Conservation (phyloP, 2,888 invertebrate species). For the Daptonema setosum region DNA sequence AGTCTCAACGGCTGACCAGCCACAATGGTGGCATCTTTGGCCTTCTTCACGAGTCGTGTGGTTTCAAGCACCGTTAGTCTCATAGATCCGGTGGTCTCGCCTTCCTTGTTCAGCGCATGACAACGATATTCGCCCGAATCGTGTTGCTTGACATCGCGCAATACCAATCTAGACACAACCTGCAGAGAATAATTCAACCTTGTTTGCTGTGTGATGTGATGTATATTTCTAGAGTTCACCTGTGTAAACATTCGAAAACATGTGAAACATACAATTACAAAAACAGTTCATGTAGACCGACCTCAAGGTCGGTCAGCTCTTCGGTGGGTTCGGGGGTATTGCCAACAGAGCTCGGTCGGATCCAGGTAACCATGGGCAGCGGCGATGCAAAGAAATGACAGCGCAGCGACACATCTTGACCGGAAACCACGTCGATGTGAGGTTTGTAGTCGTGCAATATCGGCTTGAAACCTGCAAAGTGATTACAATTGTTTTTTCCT, state of each 20-base stretch:
- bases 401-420: conserved; percentile 52
- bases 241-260: too few species aligned
- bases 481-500: too few species aligned
- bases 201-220: too few species aligned
- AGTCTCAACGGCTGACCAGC: background rate
- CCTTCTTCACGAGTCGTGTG: too few species aligned
- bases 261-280: too few species aligned
- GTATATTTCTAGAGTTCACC: too few species aligned
- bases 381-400: conserved; percentile 91
- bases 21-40: background rate
- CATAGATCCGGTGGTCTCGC: background rate
- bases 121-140: background rate
- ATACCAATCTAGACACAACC: too few species aligned
- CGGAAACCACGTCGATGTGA: conserved; percentile 54
- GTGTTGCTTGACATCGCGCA: background rate
- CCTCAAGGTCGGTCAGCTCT: too few species aligned
- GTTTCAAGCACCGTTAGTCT: background rate
- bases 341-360: background rate
- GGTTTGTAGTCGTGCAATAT: conserved; percentile 46
- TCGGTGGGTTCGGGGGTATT: background rate
- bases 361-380: conserved; percentile 39
- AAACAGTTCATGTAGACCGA: too few species aligned
- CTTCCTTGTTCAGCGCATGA: background rate
- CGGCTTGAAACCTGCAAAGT: conserved; percentile 22
- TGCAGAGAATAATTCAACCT: too few species aligned